These are phyloP conservation scores for Tetramorium simillimum DNA, from an alignment of 1,140 invertebrate genomes.

Conservation along the genomic window DNA sequence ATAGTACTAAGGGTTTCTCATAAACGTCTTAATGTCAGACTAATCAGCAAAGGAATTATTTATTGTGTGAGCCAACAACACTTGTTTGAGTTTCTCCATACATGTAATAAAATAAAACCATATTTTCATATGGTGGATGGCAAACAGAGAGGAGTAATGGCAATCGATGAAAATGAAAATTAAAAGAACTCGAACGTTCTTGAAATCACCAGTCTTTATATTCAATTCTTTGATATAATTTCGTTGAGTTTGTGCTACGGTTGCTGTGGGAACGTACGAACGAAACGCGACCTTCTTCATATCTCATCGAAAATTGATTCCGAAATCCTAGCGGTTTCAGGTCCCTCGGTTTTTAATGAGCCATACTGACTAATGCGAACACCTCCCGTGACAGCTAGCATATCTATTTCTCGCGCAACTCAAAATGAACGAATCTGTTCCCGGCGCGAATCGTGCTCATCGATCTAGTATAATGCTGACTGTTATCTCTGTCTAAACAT, in stretches of 20 bases:
- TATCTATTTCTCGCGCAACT: constrained; percentile 1
- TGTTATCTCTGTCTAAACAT: not conserved
- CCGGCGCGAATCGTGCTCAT: not conserved
- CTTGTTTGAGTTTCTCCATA: not conserved
- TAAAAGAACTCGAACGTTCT: not conserved
- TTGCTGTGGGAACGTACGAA: constrained; percentile 5
- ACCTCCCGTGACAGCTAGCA: not conserved
- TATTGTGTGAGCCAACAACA: not conserved
- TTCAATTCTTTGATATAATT: not conserved
- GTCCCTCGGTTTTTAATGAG: not conserved
- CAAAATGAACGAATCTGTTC: not conserved
- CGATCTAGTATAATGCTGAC: constrained; percentile 12
- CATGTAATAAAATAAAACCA: not conserved
- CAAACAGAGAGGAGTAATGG: not conserved
- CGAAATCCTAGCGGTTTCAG: not conserved
- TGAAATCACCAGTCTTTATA: not conserved
- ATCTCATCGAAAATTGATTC: constrained; percentile 26
- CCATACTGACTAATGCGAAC: constrained; percentile 2
- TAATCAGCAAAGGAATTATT: not conserved
- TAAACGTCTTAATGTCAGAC: not conserved
- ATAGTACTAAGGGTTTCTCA: not conserved
- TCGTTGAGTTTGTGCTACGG: not conserved
- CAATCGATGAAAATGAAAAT: constrained; percentile 1
- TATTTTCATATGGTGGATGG: not conserved
- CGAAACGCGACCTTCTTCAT: not conserved